A percentile compares a stretch with the other conserved stretches of the same genome.
Evolutionary conservation across 53 echinoderm and acorn worm species (phyloP).

Genomic region (Hippasteria phrygiana): DNA sequence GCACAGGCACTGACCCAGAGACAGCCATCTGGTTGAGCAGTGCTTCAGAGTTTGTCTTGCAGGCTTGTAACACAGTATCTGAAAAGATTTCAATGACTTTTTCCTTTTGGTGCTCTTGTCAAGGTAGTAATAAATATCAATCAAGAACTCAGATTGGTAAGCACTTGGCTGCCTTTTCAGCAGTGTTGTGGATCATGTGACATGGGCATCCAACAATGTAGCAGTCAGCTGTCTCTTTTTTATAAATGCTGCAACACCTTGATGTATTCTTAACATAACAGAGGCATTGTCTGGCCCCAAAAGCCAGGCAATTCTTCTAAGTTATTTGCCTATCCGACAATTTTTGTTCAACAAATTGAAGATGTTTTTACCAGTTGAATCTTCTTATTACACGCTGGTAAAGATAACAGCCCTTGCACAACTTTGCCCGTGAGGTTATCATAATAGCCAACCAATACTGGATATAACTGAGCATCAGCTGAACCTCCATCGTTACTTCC

Average conservation of each 20-base stretch:
- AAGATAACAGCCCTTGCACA: conserved; percentile 57
- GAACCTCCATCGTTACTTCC: conserved; percentile 51
- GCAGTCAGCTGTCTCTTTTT: no score
- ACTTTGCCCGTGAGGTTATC: conserved; percentile 43
- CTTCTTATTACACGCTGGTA: conserved; percentile 59
- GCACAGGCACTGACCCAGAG: conserved; percentile 57
- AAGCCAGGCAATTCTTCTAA: conserved; percentile 64
- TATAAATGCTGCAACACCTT: no score
- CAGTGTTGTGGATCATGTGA: conserved; percentile 66
- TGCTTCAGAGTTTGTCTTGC: conserved; percentile 62
- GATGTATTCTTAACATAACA: conserved; percentile 61
- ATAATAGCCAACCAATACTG: conserved; percentile 51
- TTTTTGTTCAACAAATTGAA: conserved; percentile 59
- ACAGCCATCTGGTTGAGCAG: conserved; percentile 62
- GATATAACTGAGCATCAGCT: conserved; percentile 54
- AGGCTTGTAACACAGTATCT: conserved; percentile 54
- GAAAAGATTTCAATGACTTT: conserved; percentile 31
- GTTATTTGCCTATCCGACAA: conserved; percentile 52
- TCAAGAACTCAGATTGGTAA: conserved; percentile 64
- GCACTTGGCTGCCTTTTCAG: conserved; percentile 57
- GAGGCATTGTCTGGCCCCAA: conserved; percentile 56
- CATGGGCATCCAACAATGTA: conserved; percentile 68
- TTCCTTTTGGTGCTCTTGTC: conserved; percentile 65
- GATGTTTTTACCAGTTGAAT: conserved; percentile 71
- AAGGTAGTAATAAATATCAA: conserved; percentile 68